Conservation (phyloP, 2,888 invertebrate genomes). For the Incurvaria masculella region DNA sequence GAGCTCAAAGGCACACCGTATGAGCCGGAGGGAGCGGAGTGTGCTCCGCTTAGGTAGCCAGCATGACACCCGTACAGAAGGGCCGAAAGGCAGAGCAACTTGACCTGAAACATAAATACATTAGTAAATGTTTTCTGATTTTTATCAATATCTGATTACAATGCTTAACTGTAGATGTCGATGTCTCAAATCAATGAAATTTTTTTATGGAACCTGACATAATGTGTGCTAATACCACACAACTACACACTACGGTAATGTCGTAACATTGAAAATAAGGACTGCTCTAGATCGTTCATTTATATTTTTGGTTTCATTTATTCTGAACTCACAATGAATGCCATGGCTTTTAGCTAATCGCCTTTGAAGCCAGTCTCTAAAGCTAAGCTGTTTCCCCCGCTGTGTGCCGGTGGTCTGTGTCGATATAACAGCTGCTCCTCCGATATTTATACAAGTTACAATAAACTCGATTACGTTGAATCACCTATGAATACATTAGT, state of each 20-base stretch:
- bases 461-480: slow-evolving; percentile 30
- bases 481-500: slow-evolving; percentile 36
- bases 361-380: slow-evolving; percentile 39
- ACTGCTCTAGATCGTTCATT: too few species aligned
- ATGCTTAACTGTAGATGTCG: slow-evolving; percentile 3
- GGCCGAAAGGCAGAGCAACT: slow-evolving; percentile 34
- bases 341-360: slow-evolving; percentile 56
- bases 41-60: slow-evolving; percentile 25
- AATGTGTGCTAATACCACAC: too few species aligned
- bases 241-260: too few species aligned
- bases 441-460: slow-evolving; percentile 46
- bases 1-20: slow-evolving; percentile 34
- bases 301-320: too few species aligned
- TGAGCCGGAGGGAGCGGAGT: slow-evolving; percentile 28
- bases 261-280: too few species aligned
- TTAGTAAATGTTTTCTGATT: slow-evolving; percentile 5
- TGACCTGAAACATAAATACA: slow-evolving; percentile 40
- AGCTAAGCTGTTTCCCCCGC: slow-evolving; percentile 41
- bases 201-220: too few species aligned
- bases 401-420: slow-evolving; percentile 40
- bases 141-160: slow-evolving; percentile 3
- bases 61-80: slow-evolving; percentile 35
- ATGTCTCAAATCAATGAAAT: too few species aligned
- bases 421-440: slow-evolving; percentile 30
- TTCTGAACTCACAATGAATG: slow-evolving; percentile 45